These are phyloP conservation scores for Diplodus puntazzo DNA, from an alignment of 2,797 vertebrate genomes.

Conservation along the genomic window DNA sequence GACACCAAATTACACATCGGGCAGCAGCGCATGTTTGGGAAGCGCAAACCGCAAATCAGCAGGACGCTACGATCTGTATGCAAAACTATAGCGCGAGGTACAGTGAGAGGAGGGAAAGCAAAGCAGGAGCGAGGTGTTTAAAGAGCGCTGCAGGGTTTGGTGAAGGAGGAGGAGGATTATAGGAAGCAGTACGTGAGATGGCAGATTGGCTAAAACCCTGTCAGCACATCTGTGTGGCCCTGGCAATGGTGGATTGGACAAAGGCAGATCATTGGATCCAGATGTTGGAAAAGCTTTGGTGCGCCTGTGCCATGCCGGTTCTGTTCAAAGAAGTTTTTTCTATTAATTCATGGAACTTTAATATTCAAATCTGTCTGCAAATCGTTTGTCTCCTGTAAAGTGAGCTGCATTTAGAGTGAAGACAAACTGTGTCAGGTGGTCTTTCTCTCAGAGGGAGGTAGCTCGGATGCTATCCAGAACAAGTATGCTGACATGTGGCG, in stretches of 20 bases:
- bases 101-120: conserved; percentile 8
- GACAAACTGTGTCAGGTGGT: conserved; percentile 43
- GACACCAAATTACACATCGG: conserved; percentile 60
- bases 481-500: conserved; percentile 16
- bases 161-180: conserved; percentile 44
- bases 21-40: conserved; percentile 57
- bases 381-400: conserved; percentile 52
- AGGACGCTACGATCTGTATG: conserved; percentile 37
- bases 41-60: conserved; percentile 60
- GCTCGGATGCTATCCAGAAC: conserved; percentile 12
- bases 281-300: conserved; percentile 67
- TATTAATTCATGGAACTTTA: conserved; percentile 36
- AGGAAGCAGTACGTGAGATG: conserved; percentile 64
- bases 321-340: conserved; percentile 47
- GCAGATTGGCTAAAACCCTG: conserved; percentile 68
- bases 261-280: conserved; percentile 69
- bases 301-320: conserved; percentile 31
- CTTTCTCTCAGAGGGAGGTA: conserved; percentile 27
- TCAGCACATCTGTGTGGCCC: conserved; percentile 81
- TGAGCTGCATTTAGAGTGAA: conserved; percentile 15
- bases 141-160: conserved; percentile 44
- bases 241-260: conserved; percentile 61
- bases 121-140: conserved; percentile 14
- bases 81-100: conserved; percentile 33
- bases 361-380: conserved; percentile 56